phyloP scores from a whole-genome alignment of 2,797 vertebrate species.

The Falco biarmicus region DNA sequence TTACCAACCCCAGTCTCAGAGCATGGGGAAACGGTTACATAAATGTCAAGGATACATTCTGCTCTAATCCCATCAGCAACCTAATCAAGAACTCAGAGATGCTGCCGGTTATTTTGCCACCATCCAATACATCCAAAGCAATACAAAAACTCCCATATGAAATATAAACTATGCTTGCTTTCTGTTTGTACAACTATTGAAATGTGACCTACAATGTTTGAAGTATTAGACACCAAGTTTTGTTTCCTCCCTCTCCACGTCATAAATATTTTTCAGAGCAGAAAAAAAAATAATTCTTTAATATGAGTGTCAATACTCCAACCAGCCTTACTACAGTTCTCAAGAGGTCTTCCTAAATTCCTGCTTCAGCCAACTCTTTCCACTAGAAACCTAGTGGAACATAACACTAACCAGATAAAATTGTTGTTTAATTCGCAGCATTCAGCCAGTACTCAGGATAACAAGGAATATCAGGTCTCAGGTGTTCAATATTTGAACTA shows the following conservation, averaged over 20 bases:
- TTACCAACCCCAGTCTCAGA: background rate
- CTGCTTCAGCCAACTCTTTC: background rate
- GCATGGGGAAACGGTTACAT: rapidly evolving
- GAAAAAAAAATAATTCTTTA: background rate
- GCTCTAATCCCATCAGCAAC: background rate
- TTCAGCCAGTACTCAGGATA: background rate
- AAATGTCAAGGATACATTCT: background rate
- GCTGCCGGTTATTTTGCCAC: background rate
- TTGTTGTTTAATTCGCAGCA: background rate
- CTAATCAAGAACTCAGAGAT: background rate
- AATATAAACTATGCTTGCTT: background rate
- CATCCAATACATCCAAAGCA: background rate
- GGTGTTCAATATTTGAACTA: background rate
- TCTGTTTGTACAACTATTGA: background rate
- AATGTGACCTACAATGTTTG: background rate
- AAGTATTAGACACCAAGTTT: background rate
- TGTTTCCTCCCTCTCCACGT: background rate
- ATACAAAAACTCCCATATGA: rapidly evolving
- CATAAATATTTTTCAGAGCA: background rate
- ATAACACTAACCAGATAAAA: background rate
- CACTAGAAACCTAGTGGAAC: background rate
- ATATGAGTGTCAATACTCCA: background rate
- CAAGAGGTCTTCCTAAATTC: background rate
- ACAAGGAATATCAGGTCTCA: background rate
- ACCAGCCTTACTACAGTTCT: background rate